Conservation (phyloP, 2,888 invertebrate genomes). For the Dynastes tityus region DNA sequence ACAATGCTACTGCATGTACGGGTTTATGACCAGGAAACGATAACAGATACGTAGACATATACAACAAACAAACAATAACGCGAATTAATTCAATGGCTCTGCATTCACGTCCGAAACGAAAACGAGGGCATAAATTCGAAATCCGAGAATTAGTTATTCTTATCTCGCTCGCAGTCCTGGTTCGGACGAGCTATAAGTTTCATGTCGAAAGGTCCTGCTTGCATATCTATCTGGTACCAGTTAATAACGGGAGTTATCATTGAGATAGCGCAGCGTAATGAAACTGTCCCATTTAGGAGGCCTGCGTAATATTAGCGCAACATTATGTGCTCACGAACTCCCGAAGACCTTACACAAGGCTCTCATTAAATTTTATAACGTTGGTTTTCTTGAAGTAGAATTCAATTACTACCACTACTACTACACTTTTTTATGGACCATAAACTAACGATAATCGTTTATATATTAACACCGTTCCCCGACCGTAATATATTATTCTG, state of each 20-base stretch:
- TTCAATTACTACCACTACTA: conserved; percentile 46
- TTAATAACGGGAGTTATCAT: conserved; percentile 66
- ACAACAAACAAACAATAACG: conserved; percentile 15
- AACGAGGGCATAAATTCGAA: background rate
- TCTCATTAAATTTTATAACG: conserved; percentile 54
- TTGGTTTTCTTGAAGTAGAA: conserved; percentile 49
- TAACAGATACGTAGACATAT: conserved; percentile 13
- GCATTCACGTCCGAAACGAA: conserved; percentile 11
- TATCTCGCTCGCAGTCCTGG: conserved; percentile 30
- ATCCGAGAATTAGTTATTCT: conserved; percentile 36
- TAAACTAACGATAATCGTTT: conserved; percentile 49
- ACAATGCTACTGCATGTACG: too few relatives aligned
- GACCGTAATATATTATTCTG: conserved; percentile 25
- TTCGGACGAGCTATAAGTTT: conserved; percentile 57
- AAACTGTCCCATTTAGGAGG: conserved; percentile 66
- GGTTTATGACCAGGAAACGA: background rate
- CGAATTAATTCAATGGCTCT: conserved; percentile 34
- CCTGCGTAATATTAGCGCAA: conserved; percentile 65
- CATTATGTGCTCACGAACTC: conserved; percentile 62
- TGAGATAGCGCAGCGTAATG: conserved; percentile 65
- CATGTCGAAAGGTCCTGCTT: conserved; percentile 62
- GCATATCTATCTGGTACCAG: conserved; percentile 63
- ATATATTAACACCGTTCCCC: conserved; percentile 47
- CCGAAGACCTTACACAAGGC: conserved; percentile 49
- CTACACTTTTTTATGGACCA: conserved; percentile 47